Evolutionary conservation across 2,888 invertebrate species (phyloP), one percentile per base, ranked within the genome.

Genomic region (Ophion ellenae): DNA sequence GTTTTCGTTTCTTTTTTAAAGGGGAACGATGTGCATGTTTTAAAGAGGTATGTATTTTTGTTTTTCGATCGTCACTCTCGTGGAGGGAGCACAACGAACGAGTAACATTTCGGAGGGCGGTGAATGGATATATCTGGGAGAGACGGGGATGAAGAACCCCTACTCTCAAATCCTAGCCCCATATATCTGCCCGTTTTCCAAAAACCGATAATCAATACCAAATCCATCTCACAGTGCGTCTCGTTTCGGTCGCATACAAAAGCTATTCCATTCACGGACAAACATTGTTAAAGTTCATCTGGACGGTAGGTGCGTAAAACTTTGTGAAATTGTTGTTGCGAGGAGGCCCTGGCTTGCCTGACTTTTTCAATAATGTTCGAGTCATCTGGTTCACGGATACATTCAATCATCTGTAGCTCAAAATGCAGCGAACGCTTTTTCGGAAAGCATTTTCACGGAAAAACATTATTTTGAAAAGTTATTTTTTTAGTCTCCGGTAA

Each of bases 201-300:
- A 84, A 88, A 88, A 82, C 86, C 87, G 74, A 87, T 84, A 86
- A 88, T 88, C 87, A 87, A 88, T 88, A 88, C 76, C 83, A 84
- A 86, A 86, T 87, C 79, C 83, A 87, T 83, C 81, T 61, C 40
- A 53, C 71, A 66, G 14, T 77, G 32, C 77, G 32, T 70, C 69
- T 59, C 59, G 75, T 63, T 71, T 61, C 59, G n/a, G 47, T 28
- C 59, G 28, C 69, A 47, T 47, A 32, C 6, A 64, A 66, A 0
- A 53, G 4, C 10, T 66, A 24, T 36, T 40, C 20, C 57, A 71
- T 57, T n/a, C 47, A 14, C n/a, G 20, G 28, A 57, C 20, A 1
- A 57, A n/a, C 53, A 71, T 20, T 2, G 32, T 57, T 57, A 20
- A 69, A 24, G 40, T 40, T 40, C 40, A 40, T 40, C 40, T 4